phyloP scores from a whole-genome alignment of 2,888 invertebrate genomes.

The Drosophila mercatorum region DNA sequence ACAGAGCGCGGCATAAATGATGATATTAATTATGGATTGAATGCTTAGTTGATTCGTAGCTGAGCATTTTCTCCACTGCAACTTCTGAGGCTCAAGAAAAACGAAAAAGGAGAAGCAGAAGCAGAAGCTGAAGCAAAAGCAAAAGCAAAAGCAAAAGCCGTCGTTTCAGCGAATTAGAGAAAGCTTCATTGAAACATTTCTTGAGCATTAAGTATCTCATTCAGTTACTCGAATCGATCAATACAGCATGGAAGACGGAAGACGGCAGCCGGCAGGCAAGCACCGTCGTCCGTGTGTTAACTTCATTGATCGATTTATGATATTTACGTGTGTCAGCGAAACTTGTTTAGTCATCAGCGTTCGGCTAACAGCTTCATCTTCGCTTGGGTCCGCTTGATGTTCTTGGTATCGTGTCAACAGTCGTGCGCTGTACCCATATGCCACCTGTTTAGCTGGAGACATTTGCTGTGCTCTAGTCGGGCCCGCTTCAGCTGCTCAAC shows the following conservation, averaged over 20 bases:
- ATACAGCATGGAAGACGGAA: background rate
- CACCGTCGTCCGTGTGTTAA: background rate
- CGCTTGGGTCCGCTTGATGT: slow-evolving; percentile 20
- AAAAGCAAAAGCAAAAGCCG: slow-evolving; percentile 3
- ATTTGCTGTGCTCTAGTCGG: background rate
- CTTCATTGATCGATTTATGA: slow-evolving; percentile 47
- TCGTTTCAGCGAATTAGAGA: slow-evolving; percentile 27
- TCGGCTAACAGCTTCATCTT: slow-evolving; percentile 23
- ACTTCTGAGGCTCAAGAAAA: slow-evolving; percentile 18
- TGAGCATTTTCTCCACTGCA: slow-evolving; percentile 30
- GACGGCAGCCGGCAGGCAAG: background rate
- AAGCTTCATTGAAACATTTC: slow-evolving; percentile 39
- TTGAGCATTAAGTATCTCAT: slow-evolving; percentile 23
- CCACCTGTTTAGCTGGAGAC: slow-evolving; percentile 27
- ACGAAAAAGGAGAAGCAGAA: background rate
- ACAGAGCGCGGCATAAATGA: background rate
- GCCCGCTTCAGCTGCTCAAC: slow-evolving; percentile 16
- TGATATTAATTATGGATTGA: background rate
- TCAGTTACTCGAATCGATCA: slow-evolving; percentile 37
- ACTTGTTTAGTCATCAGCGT: slow-evolving; percentile 52
- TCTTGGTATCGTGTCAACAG: slow-evolving; percentile 18
- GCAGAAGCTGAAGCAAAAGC: background rate
- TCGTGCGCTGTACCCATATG: slow-evolving; percentile 28
- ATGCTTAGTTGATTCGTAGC: background rate
- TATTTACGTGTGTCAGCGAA: slow-evolving; percentile 28